phyloP scores from a whole-genome alignment of 2,888 invertebrate genomes.

The Lypha dubia region DNA sequence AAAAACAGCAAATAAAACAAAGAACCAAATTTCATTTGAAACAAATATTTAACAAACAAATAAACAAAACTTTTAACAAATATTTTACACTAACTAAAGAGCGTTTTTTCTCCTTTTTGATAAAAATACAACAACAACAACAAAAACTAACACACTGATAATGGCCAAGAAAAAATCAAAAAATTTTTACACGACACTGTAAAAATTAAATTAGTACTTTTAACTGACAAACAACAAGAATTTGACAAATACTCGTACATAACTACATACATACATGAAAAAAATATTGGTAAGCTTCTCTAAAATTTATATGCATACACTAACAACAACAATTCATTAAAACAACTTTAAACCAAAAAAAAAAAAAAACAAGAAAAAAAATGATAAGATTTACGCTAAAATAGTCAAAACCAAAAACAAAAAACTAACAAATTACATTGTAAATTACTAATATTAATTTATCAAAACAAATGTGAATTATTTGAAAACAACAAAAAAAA shows the following conservation, averaged over 20 bases:
- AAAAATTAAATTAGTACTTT: slow-evolving; percentile 26
- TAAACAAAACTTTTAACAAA: slow-evolving; percentile 40
- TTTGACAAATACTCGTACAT: slow-evolving; percentile 4
- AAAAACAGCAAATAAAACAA: slow-evolving; percentile 52
- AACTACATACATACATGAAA: slow-evolving; percentile 8
- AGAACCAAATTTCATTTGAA: slow-evolving; percentile 63
- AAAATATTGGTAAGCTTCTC: slow-evolving; percentile 39
- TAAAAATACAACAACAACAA: no score
- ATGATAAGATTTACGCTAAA: slow-evolving; percentile 63
- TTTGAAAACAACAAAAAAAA: slow-evolving; percentile 57
- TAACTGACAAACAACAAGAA: slow-evolving; percentile 8
- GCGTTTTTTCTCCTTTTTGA: slow-evolving; percentile 51
- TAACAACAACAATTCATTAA: slow-evolving; percentile 47
- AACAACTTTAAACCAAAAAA: slow-evolving; percentile 28
- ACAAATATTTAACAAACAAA: slow-evolving; percentile 29
- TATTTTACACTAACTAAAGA: slow-evolving; percentile 53
- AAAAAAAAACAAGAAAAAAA: no score
- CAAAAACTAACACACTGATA: slow-evolving; percentile 1
- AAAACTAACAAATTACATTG: slow-evolving; percentile 44
- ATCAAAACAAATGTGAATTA: slow-evolving; percentile 61
- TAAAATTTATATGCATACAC: slow-evolving; percentile 40
- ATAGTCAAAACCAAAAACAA: slow-evolving; percentile 48
- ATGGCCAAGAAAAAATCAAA: slow-evolving; percentile 38
- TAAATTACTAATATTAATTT: slow-evolving; percentile 70
- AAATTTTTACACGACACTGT: slow-evolving; percentile 44